Evolutionary conservation across 2,888 invertebrate genomes (phyloP), one percentile per base, ranked within the genome.

Genomic region (Petrophora chlorosata): DNA sequence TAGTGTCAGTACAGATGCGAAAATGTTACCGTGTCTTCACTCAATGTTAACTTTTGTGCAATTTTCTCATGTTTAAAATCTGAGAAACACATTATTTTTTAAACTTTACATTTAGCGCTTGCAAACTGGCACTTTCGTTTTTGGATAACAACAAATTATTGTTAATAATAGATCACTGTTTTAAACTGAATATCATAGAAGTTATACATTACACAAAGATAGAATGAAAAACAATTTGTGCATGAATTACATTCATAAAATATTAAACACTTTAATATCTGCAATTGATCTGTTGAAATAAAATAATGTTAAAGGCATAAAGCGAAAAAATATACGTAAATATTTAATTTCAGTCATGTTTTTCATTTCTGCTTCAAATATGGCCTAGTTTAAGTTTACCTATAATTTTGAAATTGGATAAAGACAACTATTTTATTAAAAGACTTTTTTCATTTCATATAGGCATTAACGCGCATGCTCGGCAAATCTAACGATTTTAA

Each of bases 321-420:
- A 82, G 78, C 74, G 76, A 80, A 82, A 80, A 76, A 87, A 88
- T 59, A 88, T 89, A 89, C 88, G 86, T 89, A 89, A 87, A 86
- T 85, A 88, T 89, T 88, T 87, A 87, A 87, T 87, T 89, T 85
- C 63, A 74, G 54, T 48, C 1, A 39, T 40, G 70, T 63, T 53
- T 73, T 66, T 74, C 40, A 75, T 73, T 72, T 84, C 9, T 3
- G 10, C 3, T n/a, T 8, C 19, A 19, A 5, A 5, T 19, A n/a
- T n/a, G n/a, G n/a, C n/a, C n/a, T n/a, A n/a, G n/a, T n/a, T n/a
- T n/a, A n/a, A n/a, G n/a, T n/a, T n/a, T n/a, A n/a, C n/a, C n/a
- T n/a, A n/a, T n/a, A n/a, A n/a, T n/a, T n/a, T n/a, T n/a, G n/a
- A n/a, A n/a, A n/a, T n/a, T n/a, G n/a, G n/a, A n/a, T n/a, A n/a